A percentile compares a stretch with the other conserved stretches of the same genome.
phyloP scores from a whole-genome alignment of 2,888 invertebrate genomes.

The Coelopa pilipes region DNA sequence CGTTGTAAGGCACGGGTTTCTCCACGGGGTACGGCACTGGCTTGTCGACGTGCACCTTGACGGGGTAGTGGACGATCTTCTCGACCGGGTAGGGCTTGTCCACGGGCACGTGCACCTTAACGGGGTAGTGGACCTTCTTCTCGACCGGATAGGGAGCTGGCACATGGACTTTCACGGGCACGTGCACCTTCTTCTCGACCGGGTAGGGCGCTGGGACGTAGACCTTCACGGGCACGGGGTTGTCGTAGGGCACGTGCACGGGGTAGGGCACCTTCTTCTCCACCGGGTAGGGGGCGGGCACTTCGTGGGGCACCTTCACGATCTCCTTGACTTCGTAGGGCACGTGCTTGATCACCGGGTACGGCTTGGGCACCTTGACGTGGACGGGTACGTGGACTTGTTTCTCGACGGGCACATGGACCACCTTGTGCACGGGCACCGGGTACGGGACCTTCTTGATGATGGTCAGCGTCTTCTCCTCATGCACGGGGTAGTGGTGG shows the following conservation, averaged over 20 bases:
- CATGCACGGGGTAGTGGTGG: conserved; percentile 64
- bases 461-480: conserved; percentile 77
- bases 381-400: conserved; percentile 73
- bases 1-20: conserved; percentile 75
- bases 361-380: conserved; percentile 76
- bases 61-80: conserved; percentile 79
- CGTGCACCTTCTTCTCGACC: conserved; percentile 77
- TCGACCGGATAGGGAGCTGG: conserved; percentile 80
- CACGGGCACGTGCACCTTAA: conserved; percentile 79
- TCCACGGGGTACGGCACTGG: conserved; percentile 74
- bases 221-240: conserved; percentile 81
- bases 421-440: conserved; percentile 75
- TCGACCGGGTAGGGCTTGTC: conserved; percentile 81
- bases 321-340: conserved; percentile 81
- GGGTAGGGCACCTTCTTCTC: conserved; percentile 82
- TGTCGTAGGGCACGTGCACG: conserved; percentile 78
- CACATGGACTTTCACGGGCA: conserved; percentile 78
- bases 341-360: conserved; percentile 76
- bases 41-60: conserved; percentile 75
- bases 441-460: conserved; percentile 79
- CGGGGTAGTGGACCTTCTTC: conserved; percentile 74
- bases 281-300: conserved; percentile 82
- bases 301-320: conserved; percentile 82
- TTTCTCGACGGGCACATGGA: conserved; percentile 74
- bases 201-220: conserved; percentile 74